These are phyloP conservation scores for Rhea pennata DNA, from an alignment of 2,113 vertebrate genomes.

Conservation along the genomic window DNA sequence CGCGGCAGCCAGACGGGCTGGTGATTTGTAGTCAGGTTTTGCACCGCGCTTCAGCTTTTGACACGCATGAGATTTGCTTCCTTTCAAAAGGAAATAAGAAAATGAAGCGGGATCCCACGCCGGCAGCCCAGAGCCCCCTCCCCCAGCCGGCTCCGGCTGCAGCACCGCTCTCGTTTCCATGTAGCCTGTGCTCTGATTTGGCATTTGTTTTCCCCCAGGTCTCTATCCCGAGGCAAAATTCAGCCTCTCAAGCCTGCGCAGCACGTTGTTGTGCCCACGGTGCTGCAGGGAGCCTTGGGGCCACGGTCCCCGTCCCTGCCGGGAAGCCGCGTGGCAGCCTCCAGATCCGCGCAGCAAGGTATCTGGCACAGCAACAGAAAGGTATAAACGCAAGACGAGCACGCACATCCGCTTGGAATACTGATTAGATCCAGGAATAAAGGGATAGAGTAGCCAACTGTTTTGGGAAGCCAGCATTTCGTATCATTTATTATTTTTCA, in stretches of 20 bases:
- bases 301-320: background rate
- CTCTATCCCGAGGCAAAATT: background rate
- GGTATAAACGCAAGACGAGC: background rate
- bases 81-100: slow-evolving; percentile 24
- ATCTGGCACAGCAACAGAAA: slow-evolving; percentile 26
- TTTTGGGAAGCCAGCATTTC: slow-evolving; percentile 8
- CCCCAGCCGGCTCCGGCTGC: rapidly evolving
- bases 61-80: background rate
- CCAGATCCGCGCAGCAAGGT: background rate
- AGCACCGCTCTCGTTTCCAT: background rate
- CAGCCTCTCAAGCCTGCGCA: rapidly evolving
- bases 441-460: background rate
- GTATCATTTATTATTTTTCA: background rate
- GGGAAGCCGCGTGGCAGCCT: background rate
- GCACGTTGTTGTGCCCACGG: background rate
- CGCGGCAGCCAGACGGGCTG: background rate
- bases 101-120: background rate
- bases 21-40: background rate
- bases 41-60: background rate
- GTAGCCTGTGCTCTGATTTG: background rate
- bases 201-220: background rate
- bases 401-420: slow-evolving; percentile 1
- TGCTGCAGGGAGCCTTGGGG: background rate
- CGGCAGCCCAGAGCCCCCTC: background rate
- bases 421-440: slow-evolving; percentile 50